Percentiles rank a stretch among this genome's conserved stretches.
Evolutionary conservation across 1,140 invertebrate genomes (phyloP).

Genomic region (Drosophila erecta): DNA sequence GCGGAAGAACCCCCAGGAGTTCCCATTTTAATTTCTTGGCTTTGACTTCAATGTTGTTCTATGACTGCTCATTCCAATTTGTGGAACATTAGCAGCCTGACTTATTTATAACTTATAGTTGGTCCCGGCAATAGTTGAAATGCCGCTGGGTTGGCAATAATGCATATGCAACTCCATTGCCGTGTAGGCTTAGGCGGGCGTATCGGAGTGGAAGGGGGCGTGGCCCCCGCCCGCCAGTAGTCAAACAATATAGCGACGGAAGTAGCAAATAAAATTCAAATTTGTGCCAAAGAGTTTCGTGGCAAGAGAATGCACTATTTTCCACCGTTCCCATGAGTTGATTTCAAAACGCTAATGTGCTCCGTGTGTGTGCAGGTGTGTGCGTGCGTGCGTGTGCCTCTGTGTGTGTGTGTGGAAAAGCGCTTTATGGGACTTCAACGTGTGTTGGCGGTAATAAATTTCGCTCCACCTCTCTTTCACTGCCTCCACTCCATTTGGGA

Average conservation of each 20-base stretch:
- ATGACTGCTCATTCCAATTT: conserved; percentile 48
- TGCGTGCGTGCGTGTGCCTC: neutral
- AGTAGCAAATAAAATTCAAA: conserved; percentile 83
- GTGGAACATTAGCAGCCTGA: conserved; percentile 56
- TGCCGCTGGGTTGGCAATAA: conserved; percentile 55
- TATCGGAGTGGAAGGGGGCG: neutral
- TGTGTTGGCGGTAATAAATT: conserved; percentile 67
- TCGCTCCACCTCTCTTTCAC: conserved; percentile 15
- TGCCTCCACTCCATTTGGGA: conserved; percentile 18
- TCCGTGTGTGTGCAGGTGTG: conserved; percentile 20
- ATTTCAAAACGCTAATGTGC: conserved; percentile 72
- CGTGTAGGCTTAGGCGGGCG: conserved; percentile 1
- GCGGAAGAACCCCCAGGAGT: neutral
- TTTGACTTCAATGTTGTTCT: conserved; percentile 5
- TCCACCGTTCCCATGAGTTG: conserved; percentile 43
- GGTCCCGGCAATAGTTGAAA: conserved; percentile 46
- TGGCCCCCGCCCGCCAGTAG: conserved; percentile 22
- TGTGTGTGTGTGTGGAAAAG: conserved; percentile 25
- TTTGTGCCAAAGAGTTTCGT: conserved; percentile 79
- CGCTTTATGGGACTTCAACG: conserved; percentile 52
- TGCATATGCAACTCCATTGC: conserved; percentile 58
- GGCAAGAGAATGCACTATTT: conserved; percentile 38
- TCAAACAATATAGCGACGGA: conserved; percentile 76
- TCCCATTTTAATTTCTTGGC: neutral
- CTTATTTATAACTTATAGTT: conserved; percentile 66